phyloP scores from a whole-genome alignment of 2,888 invertebrate species.

The Timema podura region DNA sequence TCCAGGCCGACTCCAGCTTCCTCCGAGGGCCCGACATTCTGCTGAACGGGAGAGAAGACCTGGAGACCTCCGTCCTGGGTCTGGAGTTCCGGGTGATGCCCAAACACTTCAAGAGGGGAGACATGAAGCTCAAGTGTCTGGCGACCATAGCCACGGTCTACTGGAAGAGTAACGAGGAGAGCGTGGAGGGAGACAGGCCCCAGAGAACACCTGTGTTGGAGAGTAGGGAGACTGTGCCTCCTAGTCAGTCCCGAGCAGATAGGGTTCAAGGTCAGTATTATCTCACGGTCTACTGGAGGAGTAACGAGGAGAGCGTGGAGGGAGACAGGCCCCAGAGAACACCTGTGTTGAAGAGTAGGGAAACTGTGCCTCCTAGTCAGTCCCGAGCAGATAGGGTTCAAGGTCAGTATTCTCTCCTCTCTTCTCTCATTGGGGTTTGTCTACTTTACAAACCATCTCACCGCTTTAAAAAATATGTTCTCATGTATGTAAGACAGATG shows the following conservation, averaged over 20 bases:
- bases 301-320: slow-evolving; percentile 84
- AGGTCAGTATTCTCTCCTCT: slow-evolving; percentile 40
- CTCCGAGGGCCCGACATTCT: slow-evolving; percentile 51
- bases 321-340: slow-evolving; percentile 67
- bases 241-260: slow-evolving; percentile 62
- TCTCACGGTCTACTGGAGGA: slow-evolving; percentile 67
- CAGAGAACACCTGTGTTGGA: slow-evolving; percentile 68
- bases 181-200: slow-evolving; percentile 73
- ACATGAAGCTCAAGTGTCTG: slow-evolving; percentile 84
- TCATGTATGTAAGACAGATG: too few species aligned
- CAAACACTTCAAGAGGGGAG: slow-evolving; percentile 74
- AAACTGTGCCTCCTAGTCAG: slow-evolving; percentile 45
- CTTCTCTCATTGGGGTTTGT: too few species aligned
- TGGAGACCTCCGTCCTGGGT: slow-evolving; percentile 72
- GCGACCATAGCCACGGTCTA: slow-evolving; percentile 84
- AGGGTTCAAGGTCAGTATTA: slow-evolving; percentile 61
- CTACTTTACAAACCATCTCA: too few species aligned
- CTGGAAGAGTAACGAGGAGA: slow-evolving; percentile 84
- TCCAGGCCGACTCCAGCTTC: slow-evolving; percentile 50
- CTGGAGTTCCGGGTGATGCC: slow-evolving; percentile 76
- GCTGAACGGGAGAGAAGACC: slow-evolving; percentile 57
- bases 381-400: slow-evolving; percentile 74
- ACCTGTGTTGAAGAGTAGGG: slow-evolving; percentile 72
- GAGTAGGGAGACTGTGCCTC: slow-evolving; percentile 57
- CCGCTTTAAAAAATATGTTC: too few species aligned